Evolutionary conservation across 2,113 vertebrate species (phyloP).

Genomic region (Scophthalmus maximus): DNA sequence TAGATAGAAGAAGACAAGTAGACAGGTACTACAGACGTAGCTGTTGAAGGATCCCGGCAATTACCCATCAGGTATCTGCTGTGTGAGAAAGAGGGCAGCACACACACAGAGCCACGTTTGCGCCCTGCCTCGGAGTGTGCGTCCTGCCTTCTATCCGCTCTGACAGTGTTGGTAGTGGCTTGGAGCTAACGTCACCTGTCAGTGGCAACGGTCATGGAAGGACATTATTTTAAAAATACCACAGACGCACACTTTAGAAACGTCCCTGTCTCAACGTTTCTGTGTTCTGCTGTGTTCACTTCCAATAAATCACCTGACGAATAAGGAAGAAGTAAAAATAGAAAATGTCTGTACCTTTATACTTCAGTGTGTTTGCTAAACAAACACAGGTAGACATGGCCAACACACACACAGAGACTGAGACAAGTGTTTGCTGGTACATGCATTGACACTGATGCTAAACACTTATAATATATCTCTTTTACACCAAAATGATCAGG

Average conservation of each 20-base stretch:
- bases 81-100: background rate
- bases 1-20: slow-evolving; percentile 63
- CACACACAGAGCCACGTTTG: slow-evolving; percentile 7
- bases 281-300: slow-evolving; percentile 6
- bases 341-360: too few species aligned
- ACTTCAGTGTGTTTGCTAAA: too few species aligned
- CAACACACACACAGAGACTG: too few species aligned
- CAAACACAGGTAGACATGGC: too few species aligned
- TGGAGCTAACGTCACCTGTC: slow-evolving; percentile 49
- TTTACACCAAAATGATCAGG: too few species aligned
- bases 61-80: slow-evolving; percentile 53
- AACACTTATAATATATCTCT: too few species aligned
- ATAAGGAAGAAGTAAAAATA: too few species aligned
- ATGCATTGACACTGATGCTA: too few species aligned
- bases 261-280: slow-evolving; percentile 6
- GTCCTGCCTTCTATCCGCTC: slow-evolving; percentile 23
- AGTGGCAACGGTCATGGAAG: slow-evolving; percentile 13
- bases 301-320: background rate
- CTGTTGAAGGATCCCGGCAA: slow-evolving; percentile 36
- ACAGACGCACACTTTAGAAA: slow-evolving; percentile 6
- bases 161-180: slow-evolving; percentile 37
- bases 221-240: slow-evolving; percentile 6
- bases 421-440: too few species aligned
- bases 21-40: slow-evolving; percentile 28
- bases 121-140: slow-evolving; percentile 6